Base-by-base conservation (phyloP, 2,888 invertebrate species). In the Saturnia pavonia region DNA sequence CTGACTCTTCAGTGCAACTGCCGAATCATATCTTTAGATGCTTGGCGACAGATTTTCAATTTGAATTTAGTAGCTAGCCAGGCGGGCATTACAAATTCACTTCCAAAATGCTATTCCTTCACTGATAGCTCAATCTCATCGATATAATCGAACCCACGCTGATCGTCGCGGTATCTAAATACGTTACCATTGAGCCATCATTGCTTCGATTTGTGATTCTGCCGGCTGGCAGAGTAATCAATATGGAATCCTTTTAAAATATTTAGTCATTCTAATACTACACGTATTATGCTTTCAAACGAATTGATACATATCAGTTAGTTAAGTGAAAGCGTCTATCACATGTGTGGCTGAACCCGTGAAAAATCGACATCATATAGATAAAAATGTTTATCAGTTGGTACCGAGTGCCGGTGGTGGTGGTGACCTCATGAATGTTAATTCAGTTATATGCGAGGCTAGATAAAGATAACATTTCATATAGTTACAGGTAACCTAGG, bases 381-480 rank as follows among this genome's bases (percentile, higher is more conserved):
- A 73, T 70, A 73, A 72, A 69, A 63, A 67, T 71, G 54, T 69
- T 71, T 71, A 70, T 67, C 66, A n/a, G 34, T 54, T 68, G 54
- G 40, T 72, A 72, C 43, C 25, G 43, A 54, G 65, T 43, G 69
- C 57, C 14, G 27, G 57, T 19, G 27, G 51, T 68, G 9, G 66
- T n/a, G 22, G 60, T 67, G 16, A 69, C 67, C 67, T 72, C 72
- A 68, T 73, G 73, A 73, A 73, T 73, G 69, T 27, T 73, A 69
- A 69, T 68, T 66, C 70, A 22, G 22, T 42, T 65, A 48, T 48
- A 48, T 51, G 40, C 66, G 40, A 70, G 22, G 40, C 66, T n/a
- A 66, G 70, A 70, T 70, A 70, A 66, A 70, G 66, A 54, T 40
- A 65, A 40, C 63, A n/a, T 65, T 65, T n/a, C 25, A 43, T 54